These are phyloP conservation scores for Dipodomys ordii DNA, from an alignment of 2,113 vertebrate species.

Conservation along the genomic window DNA sequence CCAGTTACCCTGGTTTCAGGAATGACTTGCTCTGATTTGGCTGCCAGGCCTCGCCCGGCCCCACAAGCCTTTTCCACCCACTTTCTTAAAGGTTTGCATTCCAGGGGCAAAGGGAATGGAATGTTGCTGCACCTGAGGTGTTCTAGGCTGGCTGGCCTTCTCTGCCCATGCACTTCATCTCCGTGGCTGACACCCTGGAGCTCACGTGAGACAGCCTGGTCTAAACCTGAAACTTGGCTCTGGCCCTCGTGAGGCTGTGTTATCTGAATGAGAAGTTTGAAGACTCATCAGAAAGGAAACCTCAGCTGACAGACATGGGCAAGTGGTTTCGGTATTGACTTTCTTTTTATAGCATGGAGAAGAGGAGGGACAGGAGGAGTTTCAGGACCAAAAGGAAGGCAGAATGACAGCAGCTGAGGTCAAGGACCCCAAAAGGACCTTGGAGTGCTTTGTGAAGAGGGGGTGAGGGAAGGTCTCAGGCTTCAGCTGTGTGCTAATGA, in stretches of 20 bases:
- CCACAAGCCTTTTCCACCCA: neutral
- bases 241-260: too few species aligned
- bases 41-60: rapidly evolving
- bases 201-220: neutral
- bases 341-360: neutral
- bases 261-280: neutral
- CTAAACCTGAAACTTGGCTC: neutral
- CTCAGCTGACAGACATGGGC: rapidly evolving
- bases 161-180: neutral
- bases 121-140: rapidly evolving
- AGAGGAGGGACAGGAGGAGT: neutral
- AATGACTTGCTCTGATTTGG: neutral
- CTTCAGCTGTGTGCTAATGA: neutral
- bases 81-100: neutral
- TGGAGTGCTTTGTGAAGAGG: too few species aligned
- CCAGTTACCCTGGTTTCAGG: neutral
- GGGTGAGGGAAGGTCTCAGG: rapidly evolving
- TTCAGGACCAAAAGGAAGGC: neutral
- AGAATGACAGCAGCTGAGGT: neutral
- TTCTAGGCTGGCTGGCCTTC: neutral
- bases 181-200: rapidly evolving
- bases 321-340: neutral
- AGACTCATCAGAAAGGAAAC: neutral
- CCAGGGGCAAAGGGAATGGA: neutral
- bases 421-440: neutral